phyloP scores from a whole-genome alignment of 2,113 vertebrate genomes.

The Hemibagrus wyckioides region DNA sequence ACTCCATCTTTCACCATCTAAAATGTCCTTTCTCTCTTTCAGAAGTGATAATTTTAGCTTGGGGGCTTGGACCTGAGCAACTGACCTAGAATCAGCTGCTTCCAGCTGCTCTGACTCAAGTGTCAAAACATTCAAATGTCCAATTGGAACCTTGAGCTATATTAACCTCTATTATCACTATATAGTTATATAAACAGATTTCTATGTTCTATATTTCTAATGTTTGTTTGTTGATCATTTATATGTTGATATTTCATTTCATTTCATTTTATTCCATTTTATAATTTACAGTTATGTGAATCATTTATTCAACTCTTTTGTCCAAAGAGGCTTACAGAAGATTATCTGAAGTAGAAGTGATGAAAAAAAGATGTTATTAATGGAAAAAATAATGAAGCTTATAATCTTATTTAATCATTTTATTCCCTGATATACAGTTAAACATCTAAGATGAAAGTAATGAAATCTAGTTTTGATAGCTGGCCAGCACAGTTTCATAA shows the following conservation, averaged over 20 bases:
- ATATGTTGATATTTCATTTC: not conserved
- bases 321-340: not conserved
- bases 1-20: slow-evolving; percentile 39
- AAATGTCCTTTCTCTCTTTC: slow-evolving; percentile 40
- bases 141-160: not conserved
- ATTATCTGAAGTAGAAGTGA: not conserved
- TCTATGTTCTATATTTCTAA: too few species aligned
- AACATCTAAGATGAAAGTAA: not conserved
- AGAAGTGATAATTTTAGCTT: slow-evolving; percentile 51
- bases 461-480: not conserved
- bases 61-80: slow-evolving; percentile 33
- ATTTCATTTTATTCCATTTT: too few species aligned
- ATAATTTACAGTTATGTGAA: not conserved
- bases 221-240: too few species aligned
- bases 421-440: not conserved
- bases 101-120: slow-evolving; percentile 30
- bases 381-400: not conserved
- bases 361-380: not conserved
- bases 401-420: not conserved
- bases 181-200: not conserved
- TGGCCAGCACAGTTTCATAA: not conserved
- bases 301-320: not conserved
- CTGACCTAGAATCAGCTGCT: slow-evolving; percentile 49
- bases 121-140: slow-evolving; percentile 29
- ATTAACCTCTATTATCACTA: not conserved